phyloP scores from a whole-genome alignment of 2,113 vertebrate genomes.

The Tragelaphus strepsiceros region DNA sequence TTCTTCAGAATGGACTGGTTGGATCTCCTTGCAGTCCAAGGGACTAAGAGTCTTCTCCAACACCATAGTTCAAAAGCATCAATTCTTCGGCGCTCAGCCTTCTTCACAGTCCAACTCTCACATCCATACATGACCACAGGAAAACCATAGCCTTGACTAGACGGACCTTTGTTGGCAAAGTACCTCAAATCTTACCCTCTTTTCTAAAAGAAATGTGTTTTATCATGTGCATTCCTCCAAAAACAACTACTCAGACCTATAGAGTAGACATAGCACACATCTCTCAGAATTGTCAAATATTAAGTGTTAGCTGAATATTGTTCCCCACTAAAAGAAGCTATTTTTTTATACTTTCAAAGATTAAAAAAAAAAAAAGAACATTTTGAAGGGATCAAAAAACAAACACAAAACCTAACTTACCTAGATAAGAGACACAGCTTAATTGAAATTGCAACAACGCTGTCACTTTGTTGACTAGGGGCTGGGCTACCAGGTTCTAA shows the following conservation, averaged over 20 bases:
- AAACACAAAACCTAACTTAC: neutral
- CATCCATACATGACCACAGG: too few relatives aligned
- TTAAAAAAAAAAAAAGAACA: neutral
- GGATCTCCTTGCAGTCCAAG: too few relatives aligned
- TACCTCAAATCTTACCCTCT: neutral
- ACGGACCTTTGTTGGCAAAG: too few relatives aligned
- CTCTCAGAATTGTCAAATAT: neutral
- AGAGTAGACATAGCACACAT: neutral
- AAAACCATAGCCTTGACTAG: too few relatives aligned
- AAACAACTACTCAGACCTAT: neutral
- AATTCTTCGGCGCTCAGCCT: too few relatives aligned
- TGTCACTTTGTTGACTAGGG: neutral
- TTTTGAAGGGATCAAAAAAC: neutral
- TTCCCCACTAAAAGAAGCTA: neutral
- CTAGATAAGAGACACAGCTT: neutral
- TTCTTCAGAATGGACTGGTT: too few relatives aligned
- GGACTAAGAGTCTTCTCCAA: too few relatives aligned
- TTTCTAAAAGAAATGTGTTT: constrained; percentile 24
- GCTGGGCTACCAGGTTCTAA: neutral
- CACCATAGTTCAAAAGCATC: too few relatives aligned
- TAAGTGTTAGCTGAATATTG: neutral
- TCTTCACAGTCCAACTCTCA: too few relatives aligned
- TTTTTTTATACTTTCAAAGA: neutral
- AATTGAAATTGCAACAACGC: neutral
- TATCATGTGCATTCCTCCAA: neutral